Base-by-base conservation (phyloP, 2,113 vertebrate species). In the Dromiciops gliroides region DNA sequence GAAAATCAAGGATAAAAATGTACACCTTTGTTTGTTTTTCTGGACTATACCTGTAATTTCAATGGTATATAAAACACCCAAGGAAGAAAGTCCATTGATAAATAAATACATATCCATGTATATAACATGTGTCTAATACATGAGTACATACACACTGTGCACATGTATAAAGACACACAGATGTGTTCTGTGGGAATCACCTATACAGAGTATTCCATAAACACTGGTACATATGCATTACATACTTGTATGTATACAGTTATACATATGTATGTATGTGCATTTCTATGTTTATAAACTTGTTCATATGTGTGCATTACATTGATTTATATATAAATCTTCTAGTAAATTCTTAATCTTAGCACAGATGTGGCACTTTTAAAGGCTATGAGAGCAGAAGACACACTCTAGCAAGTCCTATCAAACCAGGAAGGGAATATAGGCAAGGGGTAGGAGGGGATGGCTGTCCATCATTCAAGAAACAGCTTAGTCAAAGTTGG, bases 1-100 rank as follows among this genome's bases (percentile, higher is more conserved):
- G 47, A 94, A 96, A 96, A 94, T 90, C 44, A 83, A 88, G 91
- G 49, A 7, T 48, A 91, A 56, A 37, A 67, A 67, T 37, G 31
- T 67, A 19, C 3, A 16, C 12, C 11, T 14, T 37, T 37, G 9
- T 19, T n/a, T 16, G 12, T 67, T 67, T 67, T 67, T 67, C n/a
- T 67, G 31, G 28, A 60, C 10, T 28, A 67, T 10, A 67, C 16
- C 12, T 83, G 8, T 16, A 67, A 67, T 83, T 44, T 44, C 37
- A 44, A 44, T 44, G 16, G 6, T 83, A 83, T 44, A 44, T 83
- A 83, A 44, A 44, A 83, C 67, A 83, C 67, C 16, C 67, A 83
- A 22, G n/a, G 37, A 44, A 44, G 16, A 44, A 83, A 19, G 7
- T 83, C n/a, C 67, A 83, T 83, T 44, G 1, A n/a, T n/a, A 83